Evolutionary conservation across 2,888 invertebrate species (phyloP), one percentile per base, ranked within the genome.

Genomic region (Platycheirus rosarum): DNA sequence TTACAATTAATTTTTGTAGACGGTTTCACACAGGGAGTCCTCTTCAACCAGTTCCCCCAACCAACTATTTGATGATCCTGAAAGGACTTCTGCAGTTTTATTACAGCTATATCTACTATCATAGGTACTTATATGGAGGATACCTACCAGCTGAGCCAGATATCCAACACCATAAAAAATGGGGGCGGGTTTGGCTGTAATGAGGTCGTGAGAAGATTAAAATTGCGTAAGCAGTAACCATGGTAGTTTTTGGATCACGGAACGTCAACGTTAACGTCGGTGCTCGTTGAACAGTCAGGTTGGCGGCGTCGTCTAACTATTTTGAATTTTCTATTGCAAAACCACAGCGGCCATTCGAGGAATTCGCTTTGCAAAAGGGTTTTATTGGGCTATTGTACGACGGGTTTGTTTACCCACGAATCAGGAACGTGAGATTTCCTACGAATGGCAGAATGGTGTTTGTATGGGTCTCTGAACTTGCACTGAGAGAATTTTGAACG

Each of bases 141-240:
- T 16, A 9, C 32, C 16, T 18, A 6, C 16, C 35, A 18, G 8
- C 51, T 2, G 16, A 49, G 8, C 8, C 32, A 32, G 57, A 23
- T 23, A 42, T 60, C 26, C 26, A 26, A n/a, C 68, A 40, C 42
- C 57, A 42, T 63, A 63, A 62, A 77, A 60, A 60, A 60, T 60
- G 40, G 35, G 42, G 53, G 37, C 16, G 37, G 16, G 78, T 46
- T 48, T 44, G 60, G 55, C 46, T 79, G 65, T 80, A 80, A 80
- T 80, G 75, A 80, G 75, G 75, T 65, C 65, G 79, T 75, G 60
- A 75, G 65, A 70, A 70, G 57, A 79, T 75, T 75, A 69, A 65
- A 57, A 80, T 60, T 80, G 74, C 63, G 74, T 55, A 69, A 69
- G 74, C 57, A 55, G 35, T 46, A 57, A 40, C 55, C 29, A 66